Conservation (phyloP, 2,797 vertebrate species). For the Nyctalus aviator region DNA sequence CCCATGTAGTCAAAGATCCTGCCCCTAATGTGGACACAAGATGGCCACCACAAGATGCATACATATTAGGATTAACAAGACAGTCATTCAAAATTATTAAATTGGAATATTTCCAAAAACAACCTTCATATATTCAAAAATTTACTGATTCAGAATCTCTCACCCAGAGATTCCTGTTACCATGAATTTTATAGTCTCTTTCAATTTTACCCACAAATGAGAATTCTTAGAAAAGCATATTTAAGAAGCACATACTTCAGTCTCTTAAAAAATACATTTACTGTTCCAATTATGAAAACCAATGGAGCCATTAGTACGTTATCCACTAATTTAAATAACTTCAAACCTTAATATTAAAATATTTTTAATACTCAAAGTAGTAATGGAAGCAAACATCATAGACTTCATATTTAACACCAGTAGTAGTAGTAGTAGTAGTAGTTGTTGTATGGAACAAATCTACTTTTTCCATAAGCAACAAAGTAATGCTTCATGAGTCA, state of each 20-base stretch:
- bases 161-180: background rate
- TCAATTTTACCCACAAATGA: background rate
- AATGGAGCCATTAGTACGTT: background rate
- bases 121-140: constrained; percentile 33
- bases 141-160: constrained; percentile 39
- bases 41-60: no score
- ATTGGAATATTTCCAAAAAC: constrained; percentile 15
- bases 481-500: background rate
- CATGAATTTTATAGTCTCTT: constrained; percentile 21
- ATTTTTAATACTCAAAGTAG: constrained; percentile 36
- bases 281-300: background rate
- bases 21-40: no score
- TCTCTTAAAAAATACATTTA: constrained; percentile 47
- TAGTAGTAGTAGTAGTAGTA: background rate
- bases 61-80: constrained; percentile 11
- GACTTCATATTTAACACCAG: constrained; percentile 12
- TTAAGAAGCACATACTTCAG: background rate
- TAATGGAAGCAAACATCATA: background rate
- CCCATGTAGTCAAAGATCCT: no score
- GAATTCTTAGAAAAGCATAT: constrained; percentile 2
- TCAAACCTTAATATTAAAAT: background rate
- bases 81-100: background rate
- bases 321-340: constrained; percentile 23
- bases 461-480: background rate
- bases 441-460: background rate